Base-by-base conservation (phyloP, 2,888 invertebrate species). In the Ctenicera cuprea region DNA sequence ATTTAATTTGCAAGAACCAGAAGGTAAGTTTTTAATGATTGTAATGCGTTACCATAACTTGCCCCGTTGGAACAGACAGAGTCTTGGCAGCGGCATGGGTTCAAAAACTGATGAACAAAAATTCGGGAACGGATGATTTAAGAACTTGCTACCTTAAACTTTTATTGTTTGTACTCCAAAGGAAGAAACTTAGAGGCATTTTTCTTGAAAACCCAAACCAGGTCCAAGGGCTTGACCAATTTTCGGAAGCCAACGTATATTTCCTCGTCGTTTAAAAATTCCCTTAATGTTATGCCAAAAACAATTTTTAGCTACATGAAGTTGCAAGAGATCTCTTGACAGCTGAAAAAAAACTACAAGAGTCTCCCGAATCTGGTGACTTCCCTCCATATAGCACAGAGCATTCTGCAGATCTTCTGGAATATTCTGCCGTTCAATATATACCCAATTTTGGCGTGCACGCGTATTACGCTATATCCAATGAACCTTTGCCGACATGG, bases 391-490 rank as follows among this genome's bases (percentile, higher is more conserved):
- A 83, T 67, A 82, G 79, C 7, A 83, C 84, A 0, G 87, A 87
- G 59, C 83, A 83, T 79, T 87, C 88, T 0, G 82, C 87, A 1
- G 87, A 89, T 80, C 80, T 87, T n/a, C 80, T 85, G 50, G 87
- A 88, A 77, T 89, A 88, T 80, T 87, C 86, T 0, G 87, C 88
- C 0, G 85, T 87, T 20, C 89, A 89, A 77, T 86, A 88, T 76
- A 88, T 89, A 70, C 88, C 88, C 38, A 83, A 86, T 71, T 89
- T 88, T 80, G 89, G 89, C 0, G 84, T 88, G 12, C 89, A 89
- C 69, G 88, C 86, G n/a, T 89, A 87, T 77, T 89, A 88, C 77
- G 89, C 89, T 0, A 81, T 87, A 50, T 89, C 89, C 7, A 85
- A 81, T 14, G 86, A 88, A 71, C 88, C 88, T 0, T 74, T 89